These are phyloP conservation scores for Drosophila tanythrix DNA, from an alignment of 2,888 invertebrate species.

Conservation along the genomic window DNA sequence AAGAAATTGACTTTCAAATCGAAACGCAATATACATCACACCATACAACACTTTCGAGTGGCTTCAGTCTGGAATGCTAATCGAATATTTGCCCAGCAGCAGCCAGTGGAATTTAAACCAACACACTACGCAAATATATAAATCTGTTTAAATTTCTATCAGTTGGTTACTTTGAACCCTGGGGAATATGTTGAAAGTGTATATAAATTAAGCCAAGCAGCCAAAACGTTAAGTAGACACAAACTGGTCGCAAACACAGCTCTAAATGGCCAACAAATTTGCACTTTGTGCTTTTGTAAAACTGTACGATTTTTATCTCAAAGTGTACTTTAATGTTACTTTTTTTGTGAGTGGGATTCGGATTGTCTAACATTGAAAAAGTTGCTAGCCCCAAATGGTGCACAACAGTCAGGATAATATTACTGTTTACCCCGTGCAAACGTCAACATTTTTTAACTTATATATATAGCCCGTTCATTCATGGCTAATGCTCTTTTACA, in stretches of 20 bases:
- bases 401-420: slow-evolving; percentile 8
- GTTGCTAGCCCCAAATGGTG: background rate
- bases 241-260: slow-evolving; percentile 21
- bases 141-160: slow-evolving; percentile 9
- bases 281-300: slow-evolving; percentile 16
- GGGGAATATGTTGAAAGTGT: slow-evolving; percentile 1
- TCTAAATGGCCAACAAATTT: slow-evolving; percentile 29
- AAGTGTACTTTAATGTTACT: slow-evolving; percentile 10
- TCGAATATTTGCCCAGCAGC: slow-evolving; percentile 24
- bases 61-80: slow-evolving; percentile 15
- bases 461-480: background rate
- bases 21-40: slow-evolving; percentile 53
- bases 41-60: slow-evolving; percentile 34
- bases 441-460: background rate
- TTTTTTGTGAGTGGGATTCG: slow-evolving; percentile 1
- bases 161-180: background rate
- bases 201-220: slow-evolving; percentile 28
- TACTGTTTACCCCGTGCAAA: slow-evolving; percentile 38
- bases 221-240: slow-evolving; percentile 18
- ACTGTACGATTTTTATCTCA: slow-evolving; percentile 35
- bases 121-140: slow-evolving; percentile 7
- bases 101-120: background rate
- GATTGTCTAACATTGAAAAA: slow-evolving; percentile 18
- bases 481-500: slow-evolving; percentile 33
- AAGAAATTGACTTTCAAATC: slow-evolving; percentile 35